Evolutionary conservation across 2,797 vertebrate species (phyloP), one percentile per base, ranked within the genome.

Genomic region (Brotogeris chrysoptera): DNA sequence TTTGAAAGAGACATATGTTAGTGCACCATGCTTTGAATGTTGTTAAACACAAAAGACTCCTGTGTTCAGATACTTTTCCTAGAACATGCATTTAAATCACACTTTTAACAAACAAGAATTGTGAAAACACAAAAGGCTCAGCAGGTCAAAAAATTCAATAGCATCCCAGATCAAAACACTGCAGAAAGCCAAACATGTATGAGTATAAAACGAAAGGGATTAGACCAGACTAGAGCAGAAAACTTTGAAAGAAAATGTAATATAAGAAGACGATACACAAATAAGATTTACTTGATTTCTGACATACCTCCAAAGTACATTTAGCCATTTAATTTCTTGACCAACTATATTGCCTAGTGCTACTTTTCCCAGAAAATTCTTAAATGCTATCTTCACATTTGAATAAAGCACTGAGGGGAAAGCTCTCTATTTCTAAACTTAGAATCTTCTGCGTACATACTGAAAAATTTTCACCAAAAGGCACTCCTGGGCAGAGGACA

Each of bases 1-100:
- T 84, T 76, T 23, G 49, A 65, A 86, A 90, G 74, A 80, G 49
- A 80, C 87, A 81, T 86, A 68, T 91, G 83, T 73, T 80, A 59
- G 21, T 81, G 84, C 78, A 46, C 39, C 70, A 12, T 57, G 77
- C 80, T 96, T 88, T 86, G 52, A 69, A 80, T 72, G 44, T 39
- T 88, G 46, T 69, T 91, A 88, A 97, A 85, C 70, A 55, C 76
- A 88, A 91, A 88, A 71, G 43, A 59, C 49, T 70, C 53, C 11
- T 32, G 30, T 36, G 25, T 74, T 82, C 66, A 80, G 39, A 53
- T 39, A 68, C 24, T 10, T 60, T 80, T 44, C 85, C 36, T 69
- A 47, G 47, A 88, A 95, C 11, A 64, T 10, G 15, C 52, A 12
- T 41, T 86, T 73, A 60, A 77, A 70, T 71, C 50, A 87, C 49